Percentiles rank a stretch among this genome's conserved stretches.
Evolutionary conservation across 2,888 invertebrate species (phyloP).

Genomic region (Aricia artaxerxes): DNA sequence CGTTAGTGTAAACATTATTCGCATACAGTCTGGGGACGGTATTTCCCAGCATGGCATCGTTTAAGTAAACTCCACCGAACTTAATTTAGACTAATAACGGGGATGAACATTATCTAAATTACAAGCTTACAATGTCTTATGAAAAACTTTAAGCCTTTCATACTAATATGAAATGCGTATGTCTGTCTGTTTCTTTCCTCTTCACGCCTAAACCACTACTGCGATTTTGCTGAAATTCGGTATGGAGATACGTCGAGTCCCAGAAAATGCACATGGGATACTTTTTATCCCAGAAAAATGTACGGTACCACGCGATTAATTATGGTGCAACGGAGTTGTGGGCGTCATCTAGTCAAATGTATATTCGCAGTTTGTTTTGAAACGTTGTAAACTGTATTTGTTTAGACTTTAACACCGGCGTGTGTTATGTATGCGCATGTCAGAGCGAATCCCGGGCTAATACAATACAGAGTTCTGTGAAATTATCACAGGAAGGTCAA

Average conservation of each 20-base stretch:
- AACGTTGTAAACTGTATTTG: too few species aligned
- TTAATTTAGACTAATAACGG: conserved; percentile 15
- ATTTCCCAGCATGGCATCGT: background rate
- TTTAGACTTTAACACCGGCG: background rate
- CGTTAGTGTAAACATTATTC: background rate
- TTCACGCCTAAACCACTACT: too few species aligned
- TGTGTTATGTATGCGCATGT: conserved; percentile 1
- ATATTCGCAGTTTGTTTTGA: too few species aligned
- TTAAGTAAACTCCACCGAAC: conserved; percentile 19
- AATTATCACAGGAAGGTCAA: background rate
- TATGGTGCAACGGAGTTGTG: too few species aligned
- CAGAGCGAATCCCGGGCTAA: background rate
- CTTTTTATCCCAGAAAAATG: too few species aligned
- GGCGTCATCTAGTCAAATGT: too few species aligned
- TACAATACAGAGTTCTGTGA: conserved; percentile 5
- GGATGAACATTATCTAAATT: background rate
- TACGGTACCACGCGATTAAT: too few species aligned
- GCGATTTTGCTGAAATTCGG: too few species aligned
- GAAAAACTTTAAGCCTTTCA: background rate
- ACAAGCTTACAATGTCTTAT: background rate
- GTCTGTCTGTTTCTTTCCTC: too few species aligned
- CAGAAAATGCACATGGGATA: too few species aligned
- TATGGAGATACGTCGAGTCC: too few species aligned
- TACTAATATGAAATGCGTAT: too few species aligned
- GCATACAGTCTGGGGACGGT: background rate